These are phyloP conservation scores for Orcinus orca DNA, from an alignment of 2,113 vertebrate genomes.

Conservation along the genomic window DNA sequence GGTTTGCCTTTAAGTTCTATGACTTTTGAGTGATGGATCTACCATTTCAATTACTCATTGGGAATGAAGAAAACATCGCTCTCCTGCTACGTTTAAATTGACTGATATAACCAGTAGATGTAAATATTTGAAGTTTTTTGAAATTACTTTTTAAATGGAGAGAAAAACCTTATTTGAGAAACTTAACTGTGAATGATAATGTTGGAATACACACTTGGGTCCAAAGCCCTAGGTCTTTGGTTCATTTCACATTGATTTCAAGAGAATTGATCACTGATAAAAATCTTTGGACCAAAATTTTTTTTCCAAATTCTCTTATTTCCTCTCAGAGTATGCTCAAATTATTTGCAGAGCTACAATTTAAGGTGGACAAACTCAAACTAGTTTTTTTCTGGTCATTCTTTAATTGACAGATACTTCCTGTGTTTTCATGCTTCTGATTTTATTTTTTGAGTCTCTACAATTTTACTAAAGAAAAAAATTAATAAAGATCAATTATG, in stretches of 20 bases:
- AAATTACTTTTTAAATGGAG: slow-evolving; percentile 4
- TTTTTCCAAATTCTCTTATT: background rate
- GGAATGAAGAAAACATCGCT: background rate
- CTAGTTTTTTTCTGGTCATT: background rate
- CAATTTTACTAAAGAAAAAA: background rate
- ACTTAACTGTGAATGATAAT: background rate
- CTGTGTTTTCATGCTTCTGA: background rate
- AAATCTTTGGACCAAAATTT: background rate
- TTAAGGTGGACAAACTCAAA: background rate
- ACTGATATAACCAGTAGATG: background rate
- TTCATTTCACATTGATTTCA: background rate
- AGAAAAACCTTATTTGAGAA: background rate
- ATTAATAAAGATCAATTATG: background rate
- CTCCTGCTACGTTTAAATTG: background rate
- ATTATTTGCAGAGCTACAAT: background rate
- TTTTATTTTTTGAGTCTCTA: background rate
- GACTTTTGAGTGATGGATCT: background rate
- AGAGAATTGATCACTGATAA: background rate
- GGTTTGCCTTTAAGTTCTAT: background rate
- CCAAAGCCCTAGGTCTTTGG: background rate
- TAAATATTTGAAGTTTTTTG: background rate
- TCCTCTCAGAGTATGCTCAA: background rate
- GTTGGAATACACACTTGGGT: background rate
- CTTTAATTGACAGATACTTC: background rate
- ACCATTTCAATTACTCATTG: background rate